A percentile compares a stretch with the other conserved stretches of the same genome.
Conservation (phyloP, 2,888 invertebrate species). For the Drosophila cracens region DNA sequence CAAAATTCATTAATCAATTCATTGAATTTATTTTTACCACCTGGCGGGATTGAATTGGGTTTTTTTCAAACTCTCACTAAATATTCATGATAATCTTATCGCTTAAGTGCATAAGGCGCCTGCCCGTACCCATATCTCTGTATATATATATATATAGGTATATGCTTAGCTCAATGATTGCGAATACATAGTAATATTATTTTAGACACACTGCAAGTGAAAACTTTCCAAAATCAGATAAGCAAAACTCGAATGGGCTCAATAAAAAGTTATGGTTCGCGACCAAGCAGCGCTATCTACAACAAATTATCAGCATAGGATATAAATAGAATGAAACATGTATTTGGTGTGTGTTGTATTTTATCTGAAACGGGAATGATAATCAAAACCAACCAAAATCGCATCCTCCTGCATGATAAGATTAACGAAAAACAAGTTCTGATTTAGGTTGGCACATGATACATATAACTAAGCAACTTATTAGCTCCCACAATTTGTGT, state of each 20-base stretch:
- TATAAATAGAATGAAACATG: conserved; percentile 32
- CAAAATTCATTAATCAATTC: conserved; percentile 35
- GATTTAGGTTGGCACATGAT: conserved; percentile 25
- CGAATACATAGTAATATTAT: conserved; percentile 29
- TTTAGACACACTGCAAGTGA: conserved; percentile 57
- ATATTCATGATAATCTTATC: conserved; percentile 61
- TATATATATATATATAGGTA: background rate
- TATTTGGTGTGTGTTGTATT: conserved; percentile 10
- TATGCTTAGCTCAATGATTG: conserved; percentile 35
- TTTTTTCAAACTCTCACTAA: conserved; percentile 38
- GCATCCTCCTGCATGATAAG: conserved; percentile 47
- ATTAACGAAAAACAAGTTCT: conserved; percentile 39
- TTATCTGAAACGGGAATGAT: conserved; percentile 10
- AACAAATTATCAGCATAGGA: conserved; percentile 17
- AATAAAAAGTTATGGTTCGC: background rate
- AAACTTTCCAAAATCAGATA: conserved; percentile 48
- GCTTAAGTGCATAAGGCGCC: conserved; percentile 49
- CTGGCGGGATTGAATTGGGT: conserved; percentile 27
- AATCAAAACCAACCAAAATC: conserved; percentile 15
- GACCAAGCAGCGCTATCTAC: background rate
- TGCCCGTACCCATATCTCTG: conserved; percentile 41
- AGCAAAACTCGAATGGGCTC: conserved; percentile 27
- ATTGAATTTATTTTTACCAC: conserved; percentile 11
- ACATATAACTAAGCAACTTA: conserved; percentile 46
- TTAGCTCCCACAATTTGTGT: conserved; percentile 59